Evolutionary conservation across 2,888 invertebrate species (phyloP), one percentile per base, ranked within the genome.

Genomic region (Plebejus argus): DNA sequence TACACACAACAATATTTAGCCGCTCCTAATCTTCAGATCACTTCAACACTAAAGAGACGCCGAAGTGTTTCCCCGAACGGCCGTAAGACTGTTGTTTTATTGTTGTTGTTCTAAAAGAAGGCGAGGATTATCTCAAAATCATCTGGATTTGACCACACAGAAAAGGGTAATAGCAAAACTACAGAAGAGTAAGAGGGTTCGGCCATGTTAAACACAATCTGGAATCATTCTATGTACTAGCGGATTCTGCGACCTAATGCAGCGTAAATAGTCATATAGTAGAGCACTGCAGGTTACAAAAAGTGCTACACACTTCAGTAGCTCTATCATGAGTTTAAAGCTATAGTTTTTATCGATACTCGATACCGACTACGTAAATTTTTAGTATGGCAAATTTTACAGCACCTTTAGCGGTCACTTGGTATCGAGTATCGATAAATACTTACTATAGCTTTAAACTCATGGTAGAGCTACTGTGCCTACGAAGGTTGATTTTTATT

Each of bases 1-100:
- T 93, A 91, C 93, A 91, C 79, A 83, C 78, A 81, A 82, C 81
- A 82, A 82, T 82, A 85, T 83, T 81, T 86, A 91, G 88, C 90
- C 88, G 82, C 78, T 85, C 87, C 85, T 86, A 84, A 86, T 84
- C 84, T 85, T 76, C 78, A 77, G 79, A 78, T 70, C 81, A 86
- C 85, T 86, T 7, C 74, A 74, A 28, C 49, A 28, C 49, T 28
- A 80, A 81, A 79, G 79, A 78, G 79, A 81, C 79, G 81, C 82
- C 82, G 80, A 79, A 78, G 78, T 77, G 33, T 33, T 74, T 74
- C 74, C 28, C 49, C 23, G 74, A 74, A 72, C 39, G 33, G 20
- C 23, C 18, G 3, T 72, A 72, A 72, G 20, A 15, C 72, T 45
- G 39, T 39, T 39, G 39, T 39, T 72, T 72, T 23, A 71, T 71